These are phyloP conservation scores for Helicoverpa assulta DNA, from an alignment of 2,888 invertebrate genomes.

Conservation along the genomic window DNA sequence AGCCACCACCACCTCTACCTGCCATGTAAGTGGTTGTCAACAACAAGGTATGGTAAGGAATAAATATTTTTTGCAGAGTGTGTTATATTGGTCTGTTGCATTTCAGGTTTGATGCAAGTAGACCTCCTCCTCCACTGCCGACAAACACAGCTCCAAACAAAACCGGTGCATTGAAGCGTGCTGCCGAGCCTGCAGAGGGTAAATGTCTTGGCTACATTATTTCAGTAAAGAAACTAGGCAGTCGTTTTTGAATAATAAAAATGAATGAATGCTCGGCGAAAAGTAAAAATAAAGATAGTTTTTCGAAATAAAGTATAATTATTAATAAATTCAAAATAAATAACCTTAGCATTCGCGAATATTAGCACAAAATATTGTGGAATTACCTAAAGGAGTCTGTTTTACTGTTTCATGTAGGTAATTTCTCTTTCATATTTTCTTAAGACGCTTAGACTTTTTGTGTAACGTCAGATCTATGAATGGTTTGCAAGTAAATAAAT, in stretches of 20 bases:
- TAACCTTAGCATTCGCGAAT: slow-evolving; percentile 60
- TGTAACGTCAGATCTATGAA: slow-evolving; percentile 9
- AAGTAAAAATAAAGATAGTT: slow-evolving; percentile 40
- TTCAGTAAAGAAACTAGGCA: not conserved
- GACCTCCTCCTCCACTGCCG: slow-evolving; percentile 78
- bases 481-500: too few species aligned
- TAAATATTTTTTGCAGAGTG: not conserved
- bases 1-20: slow-evolving; percentile 59
- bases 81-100: not conserved
- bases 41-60: not conserved
- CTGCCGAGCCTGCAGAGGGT: slow-evolving; percentile 67
- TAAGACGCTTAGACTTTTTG: slow-evolving; percentile 26
- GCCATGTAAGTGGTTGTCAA: slow-evolving; percentile 49
- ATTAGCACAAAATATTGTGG: slow-evolving; percentile 34
- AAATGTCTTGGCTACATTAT: slow-evolving; percentile 41
- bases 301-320: slow-evolving; percentile 13
- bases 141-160: slow-evolving; percentile 35
- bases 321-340: slow-evolving; percentile 35
- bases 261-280: slow-evolving; percentile 68
- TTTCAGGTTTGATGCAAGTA: slow-evolving; percentile 77
- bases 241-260: slow-evolving; percentile 10
- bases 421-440: slow-evolving; percentile 6
- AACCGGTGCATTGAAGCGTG: slow-evolving; percentile 66
- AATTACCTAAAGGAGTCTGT: slow-evolving; percentile 20
- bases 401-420: slow-evolving; percentile 41